Evolutionary conservation across 2,113 vertebrate species (phyloP).

Genomic region (Hymenochirus boettgeri): DNA sequence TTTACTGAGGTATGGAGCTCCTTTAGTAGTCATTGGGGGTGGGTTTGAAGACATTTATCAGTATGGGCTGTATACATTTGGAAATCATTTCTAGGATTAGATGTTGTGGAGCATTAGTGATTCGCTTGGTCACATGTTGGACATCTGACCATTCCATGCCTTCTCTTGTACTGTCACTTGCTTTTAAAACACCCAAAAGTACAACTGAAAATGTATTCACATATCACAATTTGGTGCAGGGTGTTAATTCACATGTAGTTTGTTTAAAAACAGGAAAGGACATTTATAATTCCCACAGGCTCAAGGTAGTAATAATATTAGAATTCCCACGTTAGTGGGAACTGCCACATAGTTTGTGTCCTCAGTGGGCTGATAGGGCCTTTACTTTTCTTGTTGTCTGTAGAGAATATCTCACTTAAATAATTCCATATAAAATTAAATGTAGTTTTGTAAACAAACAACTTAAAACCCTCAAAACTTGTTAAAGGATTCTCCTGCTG

Average conservation of each 20-base stretch:
- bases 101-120: slow-evolving; percentile 2
- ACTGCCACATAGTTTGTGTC: too few relatives aligned
- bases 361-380: too few relatives aligned
- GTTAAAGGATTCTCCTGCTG: too few relatives aligned
- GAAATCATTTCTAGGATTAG: slow-evolving; percentile 1
- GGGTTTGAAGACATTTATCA: not conserved
- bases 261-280: not conserved
- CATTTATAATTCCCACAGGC: not conserved
- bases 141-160: not conserved
- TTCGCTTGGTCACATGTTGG: not conserved
- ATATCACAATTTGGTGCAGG: not conserved
- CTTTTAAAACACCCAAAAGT: not conserved
- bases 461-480: too few relatives aligned
- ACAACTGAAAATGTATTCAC: not conserved
- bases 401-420: too few relatives aligned
- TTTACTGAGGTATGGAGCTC: not conserved
- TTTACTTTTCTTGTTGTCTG: too few relatives aligned
- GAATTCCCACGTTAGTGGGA: too few relatives aligned
- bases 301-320: too few relatives aligned
- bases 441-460: too few relatives aligned
- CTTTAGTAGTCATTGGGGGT: not conserved
- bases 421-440: too few relatives aligned
- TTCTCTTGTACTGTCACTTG: not conserved
- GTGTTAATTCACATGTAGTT: not conserved
- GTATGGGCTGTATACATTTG: not conserved